Evolutionary conservation across 2,797 vertebrate species (phyloP), one percentile per base, ranked within the genome.

Genomic region (Danio jaintianensis): DNA sequence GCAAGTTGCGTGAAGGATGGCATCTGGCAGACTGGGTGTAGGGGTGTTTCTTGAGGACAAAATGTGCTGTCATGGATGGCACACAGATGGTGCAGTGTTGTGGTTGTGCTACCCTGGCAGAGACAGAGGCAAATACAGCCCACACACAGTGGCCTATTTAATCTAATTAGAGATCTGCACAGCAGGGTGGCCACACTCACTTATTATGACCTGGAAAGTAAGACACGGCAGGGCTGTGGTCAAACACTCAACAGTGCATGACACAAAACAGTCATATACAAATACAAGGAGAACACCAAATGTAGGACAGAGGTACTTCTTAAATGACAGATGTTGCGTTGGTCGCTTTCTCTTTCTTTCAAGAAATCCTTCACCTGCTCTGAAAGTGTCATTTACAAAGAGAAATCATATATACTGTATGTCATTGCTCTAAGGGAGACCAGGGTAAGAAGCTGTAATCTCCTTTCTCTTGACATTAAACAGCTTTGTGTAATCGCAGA

Each of bases 121-220:
- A 70, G 64, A 75, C 47, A 62, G 48, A 66, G 16, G 53, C 18
- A 62, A 15, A 16, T 66, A 67, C 16, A 20, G 36, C 22, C 56
- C 63, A 56, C 77, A 76, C 77, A 75, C 75, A 83, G 75, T 61
- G 66, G 71, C 58, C 84, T 85, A 83, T 89, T 88, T 89, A 90
- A 93, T 92, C 83, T 88, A 88, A 92, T 92, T 90, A 90, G 83
- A 89, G 87, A 69, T 66, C 69, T 88, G 83, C 82, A 75, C 89
- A 88, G 89, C 78, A 89, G 89, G 85, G 71, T 11, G 83, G 68
- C 77, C 83, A 81, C 88, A 85, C 82, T 84, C 50, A 13, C 83
- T 91, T 86, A 88, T 89, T 89, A 82, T 85, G 80, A 85, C 53
- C 80, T 87, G 69, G 63, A 87, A 79, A 84, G 88, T 83, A 85